Conservation (phyloP, 2,113 vertebrate genomes). For the Murina feae region DNA sequence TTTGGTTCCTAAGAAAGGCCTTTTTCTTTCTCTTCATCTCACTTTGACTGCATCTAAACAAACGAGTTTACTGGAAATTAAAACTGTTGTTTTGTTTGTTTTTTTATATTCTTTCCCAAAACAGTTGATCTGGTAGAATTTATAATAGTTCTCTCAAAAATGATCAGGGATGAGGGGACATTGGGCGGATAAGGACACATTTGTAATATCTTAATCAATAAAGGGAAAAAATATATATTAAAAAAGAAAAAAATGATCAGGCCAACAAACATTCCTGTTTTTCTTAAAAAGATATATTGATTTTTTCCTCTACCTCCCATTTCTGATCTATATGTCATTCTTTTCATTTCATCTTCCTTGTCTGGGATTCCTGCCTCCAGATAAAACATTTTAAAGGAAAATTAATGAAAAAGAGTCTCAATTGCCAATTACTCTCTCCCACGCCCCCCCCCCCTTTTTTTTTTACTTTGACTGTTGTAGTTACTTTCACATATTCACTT, state of each 20-base stretch:
- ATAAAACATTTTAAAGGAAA: slow-evolving; percentile 34
- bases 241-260: neutral
- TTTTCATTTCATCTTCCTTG: neutral
- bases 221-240: no score
- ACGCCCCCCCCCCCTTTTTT: neutral
- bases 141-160: slow-evolving; percentile 13
- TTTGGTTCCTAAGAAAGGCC: slow-evolving; percentile 5
- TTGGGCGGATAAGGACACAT: no score
- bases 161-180: no score
- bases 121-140: neutral
- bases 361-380: neutral
- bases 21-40: slow-evolving; percentile 27
- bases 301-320: neutral
- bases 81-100: neutral
- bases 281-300: neutral
- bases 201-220: no score
- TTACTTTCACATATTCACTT: slow-evolving; percentile 25
- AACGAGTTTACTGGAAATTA: neutral
- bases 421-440: neutral
- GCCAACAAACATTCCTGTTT: neutral
- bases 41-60: neutral
- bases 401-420: neutral
- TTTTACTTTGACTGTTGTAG: neutral
- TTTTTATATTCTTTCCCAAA: neutral
- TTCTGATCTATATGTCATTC: neutral